A percentile compares a stretch with the other conserved stretches of the same genome.
Conservation (phyloP, 2,888 invertebrate genomes). For the Maniola hyperantus region DNA sequence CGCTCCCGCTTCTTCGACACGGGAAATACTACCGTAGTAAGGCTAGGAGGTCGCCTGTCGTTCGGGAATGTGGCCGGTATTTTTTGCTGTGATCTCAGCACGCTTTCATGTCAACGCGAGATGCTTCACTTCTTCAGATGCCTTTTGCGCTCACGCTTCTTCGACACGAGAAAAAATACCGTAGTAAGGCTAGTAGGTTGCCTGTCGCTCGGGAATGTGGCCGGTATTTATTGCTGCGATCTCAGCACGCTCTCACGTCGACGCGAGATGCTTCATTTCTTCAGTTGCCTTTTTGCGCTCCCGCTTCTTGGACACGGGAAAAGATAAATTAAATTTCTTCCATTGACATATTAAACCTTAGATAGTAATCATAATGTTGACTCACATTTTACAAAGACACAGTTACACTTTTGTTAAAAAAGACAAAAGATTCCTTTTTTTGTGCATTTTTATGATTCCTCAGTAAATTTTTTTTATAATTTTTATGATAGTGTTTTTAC, state of each 20-base stretch:
- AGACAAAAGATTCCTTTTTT: no score
- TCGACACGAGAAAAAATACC: background rate
- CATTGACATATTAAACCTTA: background rate
- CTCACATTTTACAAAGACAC: no score
- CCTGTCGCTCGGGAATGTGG: background rate
- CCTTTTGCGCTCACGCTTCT: conserved; percentile 7
- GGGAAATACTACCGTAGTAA: conserved; percentile 9
- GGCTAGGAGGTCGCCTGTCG: background rate
- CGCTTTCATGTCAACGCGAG: conserved; percentile 19
- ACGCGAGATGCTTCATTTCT: conserved; percentile 23
- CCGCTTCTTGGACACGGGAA: background rate
- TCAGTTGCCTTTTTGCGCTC: conserved; percentile 12
- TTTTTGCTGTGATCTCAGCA: conserved; percentile 21
- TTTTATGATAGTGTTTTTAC: no score
- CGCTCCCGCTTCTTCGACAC: no score
- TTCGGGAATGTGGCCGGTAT: conserved; percentile 15
- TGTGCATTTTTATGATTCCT: no score
- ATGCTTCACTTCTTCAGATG: conserved; percentile 20
- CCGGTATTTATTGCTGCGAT: conserved; percentile 26
- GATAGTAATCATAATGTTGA: no score
- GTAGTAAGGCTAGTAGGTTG: background rate
- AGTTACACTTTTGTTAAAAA: no score
- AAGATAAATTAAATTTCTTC: conserved; percentile 19
- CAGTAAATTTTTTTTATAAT: no score
- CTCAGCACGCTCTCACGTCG: conserved; percentile 17